Evolutionary conservation across 2,888 invertebrate species (phyloP).

Genomic region (Sarcophaga subvicina): DNA sequence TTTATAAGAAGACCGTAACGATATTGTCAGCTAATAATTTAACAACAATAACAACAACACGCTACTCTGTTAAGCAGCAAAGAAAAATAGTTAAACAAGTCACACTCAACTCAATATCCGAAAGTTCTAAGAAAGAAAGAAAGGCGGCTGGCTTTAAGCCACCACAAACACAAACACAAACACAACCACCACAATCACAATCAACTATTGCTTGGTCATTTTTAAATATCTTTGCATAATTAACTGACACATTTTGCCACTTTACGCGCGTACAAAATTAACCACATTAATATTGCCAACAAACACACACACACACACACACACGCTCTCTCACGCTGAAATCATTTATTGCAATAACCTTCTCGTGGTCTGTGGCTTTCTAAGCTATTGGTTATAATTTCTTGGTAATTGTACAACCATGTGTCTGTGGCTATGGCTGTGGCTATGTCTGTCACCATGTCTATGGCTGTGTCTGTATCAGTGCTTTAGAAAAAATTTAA

Average conservation of each 20-base stretch:
- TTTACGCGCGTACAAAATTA: conserved; percentile 63
- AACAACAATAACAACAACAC: conserved; percentile 1
- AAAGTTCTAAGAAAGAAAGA: background rate
- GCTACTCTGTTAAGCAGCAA: background rate
- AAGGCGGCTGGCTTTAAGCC: conserved; percentile 28
- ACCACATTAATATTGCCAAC: conserved; percentile 51
- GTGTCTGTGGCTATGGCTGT: background rate
- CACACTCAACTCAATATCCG: too few relatives aligned
- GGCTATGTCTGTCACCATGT: too few relatives aligned
- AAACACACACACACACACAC: background rate
- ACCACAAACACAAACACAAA: too few relatives aligned
- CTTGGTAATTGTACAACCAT: background rate
- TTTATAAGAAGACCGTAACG: conserved; percentile 43
- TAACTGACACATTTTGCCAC: conserved; percentile 67
- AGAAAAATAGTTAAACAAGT: background rate
- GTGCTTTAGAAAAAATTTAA: conserved; percentile 42
- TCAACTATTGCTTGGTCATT: conserved; percentile 43
- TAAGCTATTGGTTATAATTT: background rate
- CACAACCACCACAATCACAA: background rate
- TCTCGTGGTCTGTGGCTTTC: background rate
- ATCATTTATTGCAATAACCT: background rate
- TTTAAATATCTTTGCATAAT: conserved; percentile 60
- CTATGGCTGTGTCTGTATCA: too few relatives aligned
- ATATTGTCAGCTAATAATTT: conserved; percentile 51
- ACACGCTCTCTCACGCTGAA: background rate